A percentile compares a stretch with the other conserved stretches of the same genome.
Conservation (phyloP, 2,113 vertebrate species). For the Tychaedon coryphoeus region DNA sequence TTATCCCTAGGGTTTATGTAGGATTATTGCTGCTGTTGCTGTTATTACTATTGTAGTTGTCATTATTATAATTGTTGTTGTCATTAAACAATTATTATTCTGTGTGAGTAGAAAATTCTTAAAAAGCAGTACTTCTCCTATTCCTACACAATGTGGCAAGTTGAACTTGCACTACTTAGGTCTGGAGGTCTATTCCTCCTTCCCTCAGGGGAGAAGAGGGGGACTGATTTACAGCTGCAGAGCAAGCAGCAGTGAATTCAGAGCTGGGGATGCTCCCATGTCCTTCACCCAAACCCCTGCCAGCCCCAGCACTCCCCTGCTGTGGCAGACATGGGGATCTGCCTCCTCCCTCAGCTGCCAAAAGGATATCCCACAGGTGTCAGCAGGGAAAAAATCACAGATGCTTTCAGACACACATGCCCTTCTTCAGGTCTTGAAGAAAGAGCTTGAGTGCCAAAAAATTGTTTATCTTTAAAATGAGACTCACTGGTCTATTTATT, state of each 20-base stretch:
- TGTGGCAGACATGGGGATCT: background rate
- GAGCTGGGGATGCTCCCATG: background rate
- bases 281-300: background rate
- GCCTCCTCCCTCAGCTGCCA: background rate
- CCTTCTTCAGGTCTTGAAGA: background rate
- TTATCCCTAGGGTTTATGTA: background rate
- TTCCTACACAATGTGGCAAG: rapidly evolving
- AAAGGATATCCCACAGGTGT: background rate
- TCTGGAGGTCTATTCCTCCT: background rate
- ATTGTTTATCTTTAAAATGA: background rate
- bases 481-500: background rate
- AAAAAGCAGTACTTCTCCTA: background rate
- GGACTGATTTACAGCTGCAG: background rate
- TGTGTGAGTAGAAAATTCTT: background rate
- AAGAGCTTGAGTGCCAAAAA: background rate
- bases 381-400: background rate
- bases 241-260: background rate
- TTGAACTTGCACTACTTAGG: background rate
- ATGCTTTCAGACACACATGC: background rate
- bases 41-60: background rate
- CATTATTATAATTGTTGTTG: background rate
- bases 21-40: background rate
- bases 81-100: background rate
- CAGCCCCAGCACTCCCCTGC: background rate
- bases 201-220: background rate